phyloP scores from a whole-genome alignment of 2,113 vertebrate species.

The Seriola rivoliana region DNA sequence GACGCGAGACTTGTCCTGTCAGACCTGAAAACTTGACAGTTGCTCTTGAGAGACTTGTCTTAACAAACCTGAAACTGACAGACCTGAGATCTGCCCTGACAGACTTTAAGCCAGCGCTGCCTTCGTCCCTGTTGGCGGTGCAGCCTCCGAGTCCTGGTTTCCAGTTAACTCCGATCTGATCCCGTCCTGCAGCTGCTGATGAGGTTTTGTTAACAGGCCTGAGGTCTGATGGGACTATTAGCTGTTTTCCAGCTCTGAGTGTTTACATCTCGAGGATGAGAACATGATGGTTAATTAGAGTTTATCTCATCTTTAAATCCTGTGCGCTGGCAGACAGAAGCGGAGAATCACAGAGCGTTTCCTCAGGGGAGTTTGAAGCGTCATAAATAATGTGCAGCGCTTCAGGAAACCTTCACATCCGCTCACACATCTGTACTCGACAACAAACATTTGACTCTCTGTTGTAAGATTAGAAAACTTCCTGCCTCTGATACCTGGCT shows the following conservation, averaged over 20 bases:
- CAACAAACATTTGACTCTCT: constrained; percentile 19
- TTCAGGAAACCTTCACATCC: constrained; percentile 22
- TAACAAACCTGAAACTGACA: background rate
- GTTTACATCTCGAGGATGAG: background rate
- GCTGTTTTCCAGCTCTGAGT: background rate
- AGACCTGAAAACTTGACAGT: no score
- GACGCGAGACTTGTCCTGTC: no score
- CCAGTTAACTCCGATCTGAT: background rate
- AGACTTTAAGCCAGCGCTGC: background rate
- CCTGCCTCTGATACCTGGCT: background rate
- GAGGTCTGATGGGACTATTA: background rate
- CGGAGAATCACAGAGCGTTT: background rate
- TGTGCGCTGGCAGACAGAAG: background rate
- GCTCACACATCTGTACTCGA: background rate
- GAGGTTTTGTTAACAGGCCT: background rate
- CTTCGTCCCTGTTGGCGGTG: background rate
- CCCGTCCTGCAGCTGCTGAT: background rate
- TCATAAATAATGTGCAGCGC: constrained; percentile 35
- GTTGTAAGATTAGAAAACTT: background rate
- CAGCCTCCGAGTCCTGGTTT: background rate
- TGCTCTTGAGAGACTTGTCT: background rate
- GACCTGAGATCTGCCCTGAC: background rate
- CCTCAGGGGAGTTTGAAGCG: constrained; percentile 6
- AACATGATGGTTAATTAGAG: constrained; percentile 11
- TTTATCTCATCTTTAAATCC: constrained; percentile 29